Evolutionary conservation across 2,888 invertebrate genomes (phyloP).

Genomic region (Mesodorylaimus sp.): DNA sequence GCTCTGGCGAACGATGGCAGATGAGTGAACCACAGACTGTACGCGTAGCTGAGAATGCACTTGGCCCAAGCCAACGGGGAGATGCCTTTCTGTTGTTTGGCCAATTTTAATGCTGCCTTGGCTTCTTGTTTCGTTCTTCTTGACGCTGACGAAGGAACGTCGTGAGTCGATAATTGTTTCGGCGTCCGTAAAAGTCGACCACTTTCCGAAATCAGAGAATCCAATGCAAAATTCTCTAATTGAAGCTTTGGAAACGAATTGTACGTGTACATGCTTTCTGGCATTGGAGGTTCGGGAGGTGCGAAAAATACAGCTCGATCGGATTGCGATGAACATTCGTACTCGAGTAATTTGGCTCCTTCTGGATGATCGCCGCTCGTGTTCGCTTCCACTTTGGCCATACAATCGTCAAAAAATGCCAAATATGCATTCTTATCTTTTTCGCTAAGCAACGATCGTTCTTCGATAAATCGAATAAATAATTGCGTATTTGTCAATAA

Average conservation of each 20-base stretch:
- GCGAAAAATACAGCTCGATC: constrained; percentile 85
- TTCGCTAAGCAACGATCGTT: constrained; percentile 93
- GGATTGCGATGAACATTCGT: constrained; percentile 9
- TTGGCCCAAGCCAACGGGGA: constrained; percentile 21
- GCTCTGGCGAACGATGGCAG: constrained; percentile 49
- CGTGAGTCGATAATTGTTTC: constrained; percentile 3
- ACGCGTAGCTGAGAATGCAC: constrained; percentile 36
- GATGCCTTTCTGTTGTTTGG: not conserved
- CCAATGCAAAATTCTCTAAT: constrained; percentile 20
- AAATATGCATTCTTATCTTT: constrained; percentile 63
- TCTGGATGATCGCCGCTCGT: not conserved
- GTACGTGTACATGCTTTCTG: not conserved
- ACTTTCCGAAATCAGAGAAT: constrained; percentile 15
- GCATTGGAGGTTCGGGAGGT: constrained; percentile 55
- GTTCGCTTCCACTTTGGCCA: constrained; percentile 44
- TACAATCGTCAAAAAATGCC: constrained; percentile 91
- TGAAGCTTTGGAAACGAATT: constrained; percentile 20
- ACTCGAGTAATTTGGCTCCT: constrained; percentile 3
- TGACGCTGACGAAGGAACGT: constrained; percentile 63
- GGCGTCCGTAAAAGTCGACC: constrained; percentile 16
- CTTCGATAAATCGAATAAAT: constrained; percentile 68
- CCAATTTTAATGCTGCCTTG: constrained; percentile 61
- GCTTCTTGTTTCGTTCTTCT: constrained; percentile 85
- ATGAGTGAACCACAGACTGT: constrained; percentile 78
- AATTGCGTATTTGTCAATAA: constrained; percentile 7